Evolutionary conservation across 2,888 invertebrate species (phyloP).

Genomic region (Icerya purchasi): DNA sequence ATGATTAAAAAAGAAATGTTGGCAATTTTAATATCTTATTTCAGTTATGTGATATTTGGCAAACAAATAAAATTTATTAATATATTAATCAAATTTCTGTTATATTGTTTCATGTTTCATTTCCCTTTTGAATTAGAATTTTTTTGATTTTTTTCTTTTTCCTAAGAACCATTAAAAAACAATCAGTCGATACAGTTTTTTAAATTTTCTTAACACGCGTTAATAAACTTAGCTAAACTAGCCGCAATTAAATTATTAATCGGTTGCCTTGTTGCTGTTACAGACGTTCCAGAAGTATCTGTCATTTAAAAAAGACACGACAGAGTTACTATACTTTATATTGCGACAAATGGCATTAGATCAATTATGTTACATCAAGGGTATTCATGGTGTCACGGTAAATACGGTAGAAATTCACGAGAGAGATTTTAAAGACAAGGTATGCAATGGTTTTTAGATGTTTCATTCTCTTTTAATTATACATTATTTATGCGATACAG

Average conservation of each 20-base stretch:
- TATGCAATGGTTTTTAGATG: constrained; percentile 21
- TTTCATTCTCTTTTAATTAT: constrained; percentile 10
- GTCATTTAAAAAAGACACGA: constrained; percentile 83
- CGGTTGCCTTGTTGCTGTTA: constrained; percentile 22
- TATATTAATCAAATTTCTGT: neutral
- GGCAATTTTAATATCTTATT: no score
- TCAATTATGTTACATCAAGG: constrained; percentile 62
- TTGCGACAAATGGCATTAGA: constrained; percentile 81
- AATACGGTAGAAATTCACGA: constrained; percentile 61
- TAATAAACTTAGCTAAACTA: neutral
- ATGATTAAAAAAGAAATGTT: no score
- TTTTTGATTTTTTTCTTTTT: no score
- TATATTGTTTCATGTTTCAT: constrained; percentile 3
- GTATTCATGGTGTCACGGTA: constrained; percentile 36
- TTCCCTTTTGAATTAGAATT: neutral
- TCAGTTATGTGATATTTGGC: no score
- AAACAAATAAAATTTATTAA: neutral
- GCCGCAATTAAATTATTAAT: constrained; percentile 5
- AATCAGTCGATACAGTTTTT: no score
- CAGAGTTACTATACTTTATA: constrained; percentile 84
- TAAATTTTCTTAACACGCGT: no score
- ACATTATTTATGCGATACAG: no score
- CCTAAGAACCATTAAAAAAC: no score
- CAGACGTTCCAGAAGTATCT: constrained; percentile 86
- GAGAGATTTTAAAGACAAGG: constrained; percentile 56